These are phyloP conservation scores for Grus americana DNA, from an alignment of 2,113 vertebrate genomes.

Conservation along the genomic window DNA sequence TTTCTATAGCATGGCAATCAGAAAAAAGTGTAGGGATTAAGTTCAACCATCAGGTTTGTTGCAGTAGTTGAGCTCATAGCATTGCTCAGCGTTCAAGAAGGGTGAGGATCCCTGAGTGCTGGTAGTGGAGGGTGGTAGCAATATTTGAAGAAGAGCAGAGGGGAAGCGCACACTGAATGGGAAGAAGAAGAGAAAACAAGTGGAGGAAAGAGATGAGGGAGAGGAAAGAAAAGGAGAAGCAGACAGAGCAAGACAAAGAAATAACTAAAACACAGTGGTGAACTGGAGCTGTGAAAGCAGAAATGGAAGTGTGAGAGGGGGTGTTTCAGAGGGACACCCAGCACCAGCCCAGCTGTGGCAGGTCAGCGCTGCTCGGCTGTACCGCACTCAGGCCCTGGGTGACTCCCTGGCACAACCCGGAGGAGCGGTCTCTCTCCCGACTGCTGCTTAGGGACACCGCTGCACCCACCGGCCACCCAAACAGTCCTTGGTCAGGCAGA, in stretches of 20 bases:
- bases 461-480: not conserved
- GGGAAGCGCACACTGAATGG: not conserved
- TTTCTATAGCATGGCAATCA: not conserved
- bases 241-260: not conserved
- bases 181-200: not conserved
- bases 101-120: not conserved
- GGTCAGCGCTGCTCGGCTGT: not conserved
- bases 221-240: slow-evolving; percentile 25
- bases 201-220: not conserved
- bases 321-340: not conserved
- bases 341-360: not conserved
- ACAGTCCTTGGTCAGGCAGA: not conserved
- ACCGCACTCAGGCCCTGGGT: rapidly evolving
- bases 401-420: not conserved
- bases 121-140: not conserved
- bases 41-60: not conserved
- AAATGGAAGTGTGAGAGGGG: slow-evolving; percentile 12
- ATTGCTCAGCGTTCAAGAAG: not conserved
- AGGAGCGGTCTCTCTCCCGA: rapidly evolving
- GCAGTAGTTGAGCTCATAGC: not conserved
- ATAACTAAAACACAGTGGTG: not conserved
- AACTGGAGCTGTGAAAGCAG: not conserved
- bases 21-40: not conserved
- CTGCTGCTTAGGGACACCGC: not conserved
- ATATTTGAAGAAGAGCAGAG: not conserved